Base-by-base conservation (phyloP, 2,888 invertebrate species). In the Athalia rosae region DNA sequence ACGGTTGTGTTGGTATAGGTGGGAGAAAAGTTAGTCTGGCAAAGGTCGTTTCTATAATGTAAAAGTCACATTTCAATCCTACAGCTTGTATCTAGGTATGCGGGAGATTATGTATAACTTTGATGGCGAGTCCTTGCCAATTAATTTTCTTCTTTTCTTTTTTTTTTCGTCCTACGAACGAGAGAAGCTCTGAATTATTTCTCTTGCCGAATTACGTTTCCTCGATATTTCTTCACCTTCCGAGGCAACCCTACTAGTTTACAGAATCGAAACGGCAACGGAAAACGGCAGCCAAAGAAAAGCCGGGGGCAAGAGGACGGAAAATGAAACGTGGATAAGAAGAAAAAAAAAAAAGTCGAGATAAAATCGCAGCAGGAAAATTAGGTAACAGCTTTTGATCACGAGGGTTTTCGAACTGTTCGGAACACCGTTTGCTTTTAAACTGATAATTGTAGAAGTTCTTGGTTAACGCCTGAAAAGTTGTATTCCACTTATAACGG, bases 301-400 rank as follows among this genome's bases (percentile, higher is more conserved):
- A 62, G 62, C 15, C 28, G 62, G 28, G 3, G 9, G 41, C 7
- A 62, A 48, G 28, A 50, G 53, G 50, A 8, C 3, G 9, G 53
- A 9, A 53, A 53, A 11, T 28, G 4, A 47, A n/a, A 43, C 0
- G 13, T 4, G 4, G 7, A 45, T 11, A 13, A 1, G 7, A 3
- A 45, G 8, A 15, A 13, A 3, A 8, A 45, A n/a, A 5, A 63
- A 63, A 28, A 41, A 8, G 11, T 4, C 11, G 11, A n/a, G 13
- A 64, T 47, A 47, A 47, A 3, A 28, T 45, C 5, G 41, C 43
- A 11, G 43, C 4, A 8, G n/a, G 4, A 11, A 71, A 45, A 71
- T 71, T 71, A 71, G 71, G 71, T 58, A 71, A 71, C 71, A 71
- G 71, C 71, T 45, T 58, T 58, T 45, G 71, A 58, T 45, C 69